Evolutionary conservation across 2,797 vertebrate genomes (phyloP), one percentile per base, ranked within the genome.

Genomic region (Mormyrus hasselquistii): DNA sequence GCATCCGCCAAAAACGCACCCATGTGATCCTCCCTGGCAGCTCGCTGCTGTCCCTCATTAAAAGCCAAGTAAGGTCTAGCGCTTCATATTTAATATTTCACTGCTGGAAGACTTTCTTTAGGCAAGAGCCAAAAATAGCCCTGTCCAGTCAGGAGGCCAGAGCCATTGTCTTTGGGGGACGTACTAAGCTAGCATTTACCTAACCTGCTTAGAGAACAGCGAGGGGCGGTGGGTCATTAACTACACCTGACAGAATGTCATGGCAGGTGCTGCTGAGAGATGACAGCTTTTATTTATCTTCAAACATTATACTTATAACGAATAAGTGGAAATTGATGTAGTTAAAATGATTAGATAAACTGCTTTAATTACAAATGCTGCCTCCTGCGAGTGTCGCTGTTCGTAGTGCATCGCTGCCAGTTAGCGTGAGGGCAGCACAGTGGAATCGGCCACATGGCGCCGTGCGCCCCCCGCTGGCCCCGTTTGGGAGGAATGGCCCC

Each of bases 261-360:
- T 14, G 44, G 47, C 83, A 85, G 12, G 47, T 50, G n/a, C 44
- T 52, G 10, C 83, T 85, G 83, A 85, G 49, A 53, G 49, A 49
- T 50, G 49, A 25, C 41, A 25, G 22, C 19, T 25, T 85, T 52
- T 50, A 25, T 50, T 85, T 85, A 50, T 4, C n/a, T 5, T 53
- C 47, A 10, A 50, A 50, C 12, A 25, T 85, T 50, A 52, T 25
- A 3, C 73, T 44, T 76, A 76, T 41, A 44, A 76, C 44, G 73
- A 41, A 76, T 76, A 16, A 38, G 73, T 44, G 38, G 6, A 44
- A 76, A 76, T 76, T 76, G 73, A 19, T 76, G 73, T 2, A 38
- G 73, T 85, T 85, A 50, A 49, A 85, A 14, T 50, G 50, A 85
- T 85, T 85, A 85, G n/a, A 10, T 85, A 25, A 85, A 85, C 44